Conservation (phyloP, 2,888 invertebrate genomes). For the Caradrina kadenii region DNA sequence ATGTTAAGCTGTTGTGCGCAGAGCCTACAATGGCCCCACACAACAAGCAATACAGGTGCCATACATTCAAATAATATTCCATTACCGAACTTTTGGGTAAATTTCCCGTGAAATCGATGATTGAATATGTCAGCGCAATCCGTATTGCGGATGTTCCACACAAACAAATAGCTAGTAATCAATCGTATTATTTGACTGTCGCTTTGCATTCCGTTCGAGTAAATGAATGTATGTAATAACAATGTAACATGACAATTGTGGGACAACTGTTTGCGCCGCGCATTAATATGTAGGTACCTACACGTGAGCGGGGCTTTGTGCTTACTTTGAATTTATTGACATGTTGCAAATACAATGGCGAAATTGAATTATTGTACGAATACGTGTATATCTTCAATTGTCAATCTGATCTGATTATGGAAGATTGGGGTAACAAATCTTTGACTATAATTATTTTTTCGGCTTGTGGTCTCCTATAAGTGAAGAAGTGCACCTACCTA, state of each 20-base stretch:
- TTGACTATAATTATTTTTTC: too few species aligned
- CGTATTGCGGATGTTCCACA: constrained; percentile 75
- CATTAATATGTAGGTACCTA: constrained; percentile 33
- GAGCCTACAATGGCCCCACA: constrained; percentile 62
- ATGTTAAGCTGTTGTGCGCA: constrained; percentile 77
- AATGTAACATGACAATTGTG: constrained; percentile 62
- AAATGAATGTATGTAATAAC: constrained; percentile 69
- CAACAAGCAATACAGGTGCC: constrained; percentile 58
- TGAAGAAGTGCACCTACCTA: too few species aligned
- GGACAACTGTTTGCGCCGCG: constrained; percentile 42
- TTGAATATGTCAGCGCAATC: constrained; percentile 78
- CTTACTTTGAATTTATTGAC: constrained; percentile 44
- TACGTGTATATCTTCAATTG: constrained; percentile 9
- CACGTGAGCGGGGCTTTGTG: constrained; percentile 16
- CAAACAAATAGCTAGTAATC: constrained; percentile 81
- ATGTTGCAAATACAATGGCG: constrained; percentile 34
- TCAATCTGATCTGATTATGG: constrained; percentile 14
- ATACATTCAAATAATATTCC: constrained; percentile 61
- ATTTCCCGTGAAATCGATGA: constrained; percentile 80
- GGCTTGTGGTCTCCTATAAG: too few species aligned
- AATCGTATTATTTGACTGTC: constrained; percentile 79
- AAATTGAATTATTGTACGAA: constrained; percentile 42
- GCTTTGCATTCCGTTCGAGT: constrained; percentile 62
- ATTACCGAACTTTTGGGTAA: constrained; percentile 69
- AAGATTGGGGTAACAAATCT: background rate